Conservation (phyloP, 2,888 invertebrate species). For the Meta bourneti region DNA sequence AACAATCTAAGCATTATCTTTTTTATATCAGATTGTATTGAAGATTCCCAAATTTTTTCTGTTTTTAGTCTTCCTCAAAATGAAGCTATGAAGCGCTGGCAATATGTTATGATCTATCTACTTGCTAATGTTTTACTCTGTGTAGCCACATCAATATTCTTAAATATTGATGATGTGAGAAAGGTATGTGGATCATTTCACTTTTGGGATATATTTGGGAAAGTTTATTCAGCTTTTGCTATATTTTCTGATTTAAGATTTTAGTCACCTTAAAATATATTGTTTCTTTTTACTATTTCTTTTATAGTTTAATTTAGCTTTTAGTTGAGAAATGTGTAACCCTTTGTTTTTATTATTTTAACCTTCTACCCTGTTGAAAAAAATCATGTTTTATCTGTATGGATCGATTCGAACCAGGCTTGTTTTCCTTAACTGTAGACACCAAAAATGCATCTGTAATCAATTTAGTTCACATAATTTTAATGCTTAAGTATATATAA, state of each 20-base stretch:
- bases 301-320: neutral
- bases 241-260: too few relatives aligned
- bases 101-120: slow-evolving; percentile 81
- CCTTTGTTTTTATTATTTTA: too few relatives aligned
- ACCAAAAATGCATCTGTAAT: too few relatives aligned
- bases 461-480: too few relatives aligned
- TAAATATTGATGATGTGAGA: slow-evolving; percentile 80
- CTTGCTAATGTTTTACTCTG: slow-evolving; percentile 80
- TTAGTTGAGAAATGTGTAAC: too few relatives aligned
- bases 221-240: too few relatives aligned
- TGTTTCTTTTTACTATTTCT: neutral
- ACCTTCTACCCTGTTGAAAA: too few relatives aligned
- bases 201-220: neutral
- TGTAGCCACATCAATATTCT: slow-evolving; percentile 79
- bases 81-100: slow-evolving; percentile 79
- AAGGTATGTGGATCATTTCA: slow-evolving; percentile 78
- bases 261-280: too few relatives aligned
- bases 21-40: neutral
- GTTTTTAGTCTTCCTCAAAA: slow-evolving; percentile 51
- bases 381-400: too few relatives aligned
- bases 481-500: too few relatives aligned
- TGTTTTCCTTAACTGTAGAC: too few relatives aligned
- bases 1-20: neutral
- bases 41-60: neutral
- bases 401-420: too few relatives aligned